Evolutionary conservation across 2,797 vertebrate species (phyloP), one percentile per base, ranked within the genome.

Genomic region (Molossus alvarezi): DNA sequence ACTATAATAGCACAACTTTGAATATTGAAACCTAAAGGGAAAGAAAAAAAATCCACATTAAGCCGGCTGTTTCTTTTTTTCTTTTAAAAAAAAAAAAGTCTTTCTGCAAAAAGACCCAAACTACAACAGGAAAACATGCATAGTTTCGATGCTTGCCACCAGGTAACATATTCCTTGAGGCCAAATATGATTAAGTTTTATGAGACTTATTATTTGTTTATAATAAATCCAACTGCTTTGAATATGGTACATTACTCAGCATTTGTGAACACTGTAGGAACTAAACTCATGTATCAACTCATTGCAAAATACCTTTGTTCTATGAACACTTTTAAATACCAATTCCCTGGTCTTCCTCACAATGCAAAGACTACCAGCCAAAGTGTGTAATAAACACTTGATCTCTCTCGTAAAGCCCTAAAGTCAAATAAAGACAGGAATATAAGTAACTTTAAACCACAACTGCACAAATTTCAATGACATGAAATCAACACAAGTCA

Each of bases 401-500:
- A 67, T 67, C 71, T 62, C 65, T 82, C 67, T 1, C 96, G 53
- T 13, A 80, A 85, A 88, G 91, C 21, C n/a, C 3, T 1, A 9
- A 93, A 77, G 53, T 88, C 75, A 75, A 83, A 57, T 60, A 87
- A 95, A 53, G 75, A 92, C 25, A 97, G 82, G 84, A 95, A 90
- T 73, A 75, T 4, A 1, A 95, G 62, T 83, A 96, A 97, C 91
- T 96, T 73, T 27, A n/a, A 94, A 84, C 64, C 76, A 84, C 72
- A 98, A 91, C 65, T 76, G 94, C 41, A 94, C 25, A 69, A 88
- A 90, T 93, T 77, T 81, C 95, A 95, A 27, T 58, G 90, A 96
- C 57, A 87, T 60, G n/a, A 92, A 96, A 91, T 53, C 69, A 25
- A 83, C n/a, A 84, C 15, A 75, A 87, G 18, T 5, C 73, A 84